Evolutionary conservation across 2,113 vertebrate species (phyloP).

Genomic region (Channa maculata): DNA sequence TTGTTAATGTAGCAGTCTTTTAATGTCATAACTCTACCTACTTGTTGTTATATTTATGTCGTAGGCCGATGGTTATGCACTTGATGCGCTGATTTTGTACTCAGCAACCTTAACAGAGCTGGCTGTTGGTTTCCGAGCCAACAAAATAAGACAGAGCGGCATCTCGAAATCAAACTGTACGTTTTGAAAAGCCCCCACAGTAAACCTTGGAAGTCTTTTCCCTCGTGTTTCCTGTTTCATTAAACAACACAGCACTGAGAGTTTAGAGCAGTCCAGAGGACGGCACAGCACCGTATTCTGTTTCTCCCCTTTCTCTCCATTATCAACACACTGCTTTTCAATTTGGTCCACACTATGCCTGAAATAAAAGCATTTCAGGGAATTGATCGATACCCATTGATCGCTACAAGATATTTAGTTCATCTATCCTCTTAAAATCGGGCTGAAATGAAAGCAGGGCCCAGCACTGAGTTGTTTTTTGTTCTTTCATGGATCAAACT

Average conservation of each 20-base stretch:
- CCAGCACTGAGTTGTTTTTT: conserved; percentile 16
- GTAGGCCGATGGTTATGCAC: background rate
- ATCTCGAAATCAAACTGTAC: background rate
- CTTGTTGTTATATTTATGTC: conserved; percentile 11
- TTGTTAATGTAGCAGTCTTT: conserved; percentile 26
- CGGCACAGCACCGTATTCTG: conserved; percentile 1
- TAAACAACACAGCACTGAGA: background rate
- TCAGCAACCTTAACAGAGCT: too few species aligned
- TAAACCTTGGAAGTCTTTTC: background rate
- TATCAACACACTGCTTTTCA: conserved; percentile 18
- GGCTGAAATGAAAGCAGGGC: conserved; percentile 43
- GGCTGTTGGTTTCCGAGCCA: background rate
- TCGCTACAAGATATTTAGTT: conserved; percentile 63
- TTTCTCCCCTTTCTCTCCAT: conserved; percentile 9
- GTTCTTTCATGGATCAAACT: conserved; percentile 23
- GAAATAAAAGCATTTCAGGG: conserved; percentile 58
- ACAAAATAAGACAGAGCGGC: background rate
- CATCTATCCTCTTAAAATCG: conserved; percentile 49
- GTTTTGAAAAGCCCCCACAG: background rate
- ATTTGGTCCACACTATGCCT: conserved; percentile 1
- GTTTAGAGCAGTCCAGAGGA: conserved; percentile 4
- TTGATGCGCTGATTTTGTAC: background rate
- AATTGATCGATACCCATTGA: conserved; percentile 56
- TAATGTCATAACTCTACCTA: conserved; percentile 35
- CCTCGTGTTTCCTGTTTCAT: conserved; percentile 15